Base-by-base conservation (phyloP, 1,140 invertebrate genomes). In the Catajapyx aquilonaris region DNA sequence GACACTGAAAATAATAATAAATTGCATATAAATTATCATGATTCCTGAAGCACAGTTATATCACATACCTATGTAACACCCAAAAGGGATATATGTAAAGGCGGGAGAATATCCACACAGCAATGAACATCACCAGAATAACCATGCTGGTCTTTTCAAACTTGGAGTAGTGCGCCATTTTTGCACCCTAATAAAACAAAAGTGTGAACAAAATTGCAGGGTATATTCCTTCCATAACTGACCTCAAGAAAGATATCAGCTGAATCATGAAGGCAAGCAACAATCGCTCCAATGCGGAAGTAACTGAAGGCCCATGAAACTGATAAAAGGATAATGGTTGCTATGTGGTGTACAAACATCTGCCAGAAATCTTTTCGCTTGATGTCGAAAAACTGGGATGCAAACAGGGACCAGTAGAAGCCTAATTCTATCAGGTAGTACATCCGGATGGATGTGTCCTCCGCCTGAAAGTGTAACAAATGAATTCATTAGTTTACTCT, bases 291-390 rank as follows among this genome's bases (percentile, higher is more conserved):
- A n/a, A n/a, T n/a, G n/a, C n/a, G n/a, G n/a, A n/a, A n/a, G n/a
- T n/a, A n/a, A n/a, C n/a, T n/a, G n/a, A n/a, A n/a, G n/a, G n/a
- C n/a, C n/a, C n/a, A n/a, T n/a, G n/a, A n/a, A n/a, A n/a, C n/a
- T n/a, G n/a, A n/a, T n/a, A n/a, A n/a, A n/a, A 98, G 65, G 21
- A 72, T 50, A 46, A 97, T 79, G 2, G 91, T 94, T 3, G 84
- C 81, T 50, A 91, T 71, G 52, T 97, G 91, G 61, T 96, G 93
- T 33, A 93, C 66, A 53, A 95, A 90, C 90, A 97, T 96, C 66
- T 96, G 86, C 77, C 81, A 86, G 58, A 96, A 96, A 62, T 97
- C 93, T 64, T 91, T 86, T 35, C 80, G 67, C 48, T 79, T 83
- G 25, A 87, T 75, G 58, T 96, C 90, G 52, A 81, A 79, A 60